Evolutionary conservation across 2,888 invertebrate genomes (phyloP), one percentile per base, ranked within the genome.

Genomic region (Glaucopsyche alexis): DNA sequence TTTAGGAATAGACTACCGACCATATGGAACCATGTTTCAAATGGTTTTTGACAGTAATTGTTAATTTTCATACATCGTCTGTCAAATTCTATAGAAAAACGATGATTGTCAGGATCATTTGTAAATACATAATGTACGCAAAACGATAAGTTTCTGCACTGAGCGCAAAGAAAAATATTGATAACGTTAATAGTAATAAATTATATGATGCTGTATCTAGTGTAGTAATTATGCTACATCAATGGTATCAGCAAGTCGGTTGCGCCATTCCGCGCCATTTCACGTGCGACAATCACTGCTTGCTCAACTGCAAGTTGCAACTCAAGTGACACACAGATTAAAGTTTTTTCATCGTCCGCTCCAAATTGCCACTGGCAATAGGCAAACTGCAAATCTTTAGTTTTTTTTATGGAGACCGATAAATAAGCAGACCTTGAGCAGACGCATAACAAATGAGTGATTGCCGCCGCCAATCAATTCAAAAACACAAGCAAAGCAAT

Each of bases 271-370:
- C 81, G 79, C 80, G 64, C 78, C 77, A 78, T 75, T 82, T 80
- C 80, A 60, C 80, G 77, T 81, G 82, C 80, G 81, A 84, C 82
- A 81, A 80, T 81, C 76, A 78, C 72, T 74, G 75, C 79, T 78
- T 79, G 79, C 79, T 79, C 77, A 76, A 75, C 78, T 79, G 80
- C 64, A 19, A 78, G 76, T 73, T n/a, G n/a, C 75, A 76, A 75
- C 78, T 78, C 78, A 81, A 83, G 82, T 84, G 82, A 80, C 80
- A 78, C 78, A 78, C 78, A 79, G 80, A 82, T 84, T 82, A 81
- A 74, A 82, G 81, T 83, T 84, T 81, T 75, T 77, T 78, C 80
- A 76, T 79, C 60, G 60, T 60, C 60, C 60, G 60, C 60, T 60
- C 19, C 13, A 29, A 60, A 60, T 19, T 29, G 55, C 55, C 11